These are phyloP conservation scores for Hycleus phaleratus DNA, from an alignment of 1,140 invertebrate genomes.

Conservation along the genomic window DNA sequence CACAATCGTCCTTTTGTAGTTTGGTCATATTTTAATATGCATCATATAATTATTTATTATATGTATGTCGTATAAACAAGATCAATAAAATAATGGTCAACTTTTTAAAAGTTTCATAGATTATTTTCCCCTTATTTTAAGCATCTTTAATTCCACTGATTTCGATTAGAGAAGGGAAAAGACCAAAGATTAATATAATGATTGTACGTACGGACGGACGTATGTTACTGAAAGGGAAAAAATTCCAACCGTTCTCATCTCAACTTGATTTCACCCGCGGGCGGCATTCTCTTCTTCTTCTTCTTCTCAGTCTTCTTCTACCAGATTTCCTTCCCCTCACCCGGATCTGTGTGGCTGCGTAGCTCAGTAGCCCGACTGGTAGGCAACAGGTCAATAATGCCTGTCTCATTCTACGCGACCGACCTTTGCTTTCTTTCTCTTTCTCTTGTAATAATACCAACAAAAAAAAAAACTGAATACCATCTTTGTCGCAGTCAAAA, in stretches of 20 bases:
- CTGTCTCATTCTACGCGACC: slow-evolving; percentile 16
- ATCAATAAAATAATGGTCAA: too few species aligned
- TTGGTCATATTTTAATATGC: slow-evolving; percentile 10
- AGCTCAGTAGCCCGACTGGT: slow-evolving; percentile 32
- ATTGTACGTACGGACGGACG: slow-evolving; percentile 1
- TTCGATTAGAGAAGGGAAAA: too few species aligned
- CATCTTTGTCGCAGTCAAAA: not conserved
- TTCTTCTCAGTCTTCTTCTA: not conserved
- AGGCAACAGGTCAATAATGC: slow-evolving; percentile 31
- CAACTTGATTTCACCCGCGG: slow-evolving; percentile 21
- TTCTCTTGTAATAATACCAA: too few species aligned
- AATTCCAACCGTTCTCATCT: slow-evolving; percentile 21
- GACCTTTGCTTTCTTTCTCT: slow-evolving; percentile 12
- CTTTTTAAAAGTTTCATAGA: too few species aligned
- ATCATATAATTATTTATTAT: slow-evolving; percentile 3
- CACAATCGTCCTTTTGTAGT: slow-evolving; percentile 16
- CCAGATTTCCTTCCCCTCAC: slow-evolving; percentile 11
- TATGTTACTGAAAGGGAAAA: slow-evolving; percentile 18
- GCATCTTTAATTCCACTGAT: too few species aligned
- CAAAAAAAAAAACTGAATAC: not conserved
- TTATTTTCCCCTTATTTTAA: too few species aligned
- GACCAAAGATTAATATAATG: not conserved
- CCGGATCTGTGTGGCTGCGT: slow-evolving; percentile 21
- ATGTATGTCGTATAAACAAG: too few species aligned
- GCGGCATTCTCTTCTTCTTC: slow-evolving; percentile 8